Percentiles rank a stretch among this genome's conserved stretches.
Conservation (phyloP, 2,888 invertebrate species). For the Hipparchia semele region DNA sequence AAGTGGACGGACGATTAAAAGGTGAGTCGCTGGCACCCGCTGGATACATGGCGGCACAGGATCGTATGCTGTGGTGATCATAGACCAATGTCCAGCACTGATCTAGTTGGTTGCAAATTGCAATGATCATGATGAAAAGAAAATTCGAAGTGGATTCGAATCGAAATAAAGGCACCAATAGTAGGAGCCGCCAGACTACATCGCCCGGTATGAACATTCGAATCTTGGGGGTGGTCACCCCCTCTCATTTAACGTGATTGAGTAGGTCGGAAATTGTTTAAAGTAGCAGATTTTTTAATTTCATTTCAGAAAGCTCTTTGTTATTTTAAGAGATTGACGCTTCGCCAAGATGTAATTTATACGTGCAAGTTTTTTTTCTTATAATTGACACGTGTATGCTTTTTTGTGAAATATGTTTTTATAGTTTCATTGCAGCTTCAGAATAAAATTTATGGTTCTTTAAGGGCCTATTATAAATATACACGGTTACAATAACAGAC, state of each 20-base stretch:
- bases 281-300: constrained; percentile 62
- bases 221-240: constrained; percentile 53
- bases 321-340: constrained; percentile 26
- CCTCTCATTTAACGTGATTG: constrained; percentile 73
- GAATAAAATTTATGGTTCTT: too few species aligned
- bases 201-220: constrained; percentile 60
- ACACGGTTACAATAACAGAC: too few species aligned
- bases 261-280: constrained; percentile 75
- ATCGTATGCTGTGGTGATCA: too few species aligned
- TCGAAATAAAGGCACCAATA: constrained; percentile 19
- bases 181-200: constrained; percentile 52
- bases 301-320: constrained; percentile 43
- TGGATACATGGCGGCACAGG: too few species aligned
- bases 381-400: background rate
- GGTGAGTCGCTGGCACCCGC: too few species aligned
- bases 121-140: too few species aligned
- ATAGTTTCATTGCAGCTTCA: too few species aligned
- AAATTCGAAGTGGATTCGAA: constrained; percentile 20
- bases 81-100: too few species aligned
- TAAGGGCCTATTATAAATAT: too few species aligned
- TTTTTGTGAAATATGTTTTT: too few species aligned
- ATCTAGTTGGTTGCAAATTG: too few species aligned
- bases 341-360: constrained; percentile 18
- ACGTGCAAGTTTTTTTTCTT: background rate
- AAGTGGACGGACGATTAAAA: too few species aligned